Conservation (phyloP, 2,888 invertebrate genomes). For the Eurytoma californica region DNA sequence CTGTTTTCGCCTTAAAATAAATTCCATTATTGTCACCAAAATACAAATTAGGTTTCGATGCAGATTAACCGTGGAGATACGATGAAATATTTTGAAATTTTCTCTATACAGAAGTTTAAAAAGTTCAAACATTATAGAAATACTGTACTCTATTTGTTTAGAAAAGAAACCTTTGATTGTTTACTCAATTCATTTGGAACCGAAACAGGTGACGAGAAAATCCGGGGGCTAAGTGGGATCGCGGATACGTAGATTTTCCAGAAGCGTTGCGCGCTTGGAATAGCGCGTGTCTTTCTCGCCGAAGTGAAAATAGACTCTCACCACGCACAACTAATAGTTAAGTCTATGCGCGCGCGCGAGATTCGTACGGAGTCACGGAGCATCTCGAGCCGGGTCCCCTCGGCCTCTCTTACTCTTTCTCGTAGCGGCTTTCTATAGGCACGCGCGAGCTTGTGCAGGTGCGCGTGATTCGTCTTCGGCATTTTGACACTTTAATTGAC, state of each 20-base stretch:
- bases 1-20: too few relatives aligned
- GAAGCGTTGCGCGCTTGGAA: slow-evolving; percentile 23
- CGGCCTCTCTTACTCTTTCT: not conserved
- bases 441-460: slow-evolving; percentile 31
- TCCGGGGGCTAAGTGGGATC: slow-evolving; percentile 14
- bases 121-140: too few relatives aligned
- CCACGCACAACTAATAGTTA: not conserved
- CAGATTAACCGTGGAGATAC: too few relatives aligned
- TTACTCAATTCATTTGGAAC: not conserved
- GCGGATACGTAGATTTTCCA: slow-evolving; percentile 10
- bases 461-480: slow-evolving; percentile 42
- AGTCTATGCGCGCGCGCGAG: not conserved
- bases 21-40: too few relatives aligned
- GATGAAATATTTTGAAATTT: too few relatives aligned
- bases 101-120: too few relatives aligned
- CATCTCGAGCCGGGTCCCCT: not conserved
- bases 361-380: not conserved
- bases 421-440: not conserved
- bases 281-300: slow-evolving; percentile 16
- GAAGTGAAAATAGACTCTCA: slow-evolving; percentile 38
- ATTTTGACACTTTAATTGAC: slow-evolving; percentile 51
- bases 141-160: too few relatives aligned
- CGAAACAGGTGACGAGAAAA: not conserved
- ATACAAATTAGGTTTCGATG: too few relatives aligned
- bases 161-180: too few relatives aligned